Base-by-base conservation (phyloP, 2,113 vertebrate genomes). In the Lethenteron camtschaticum region DNA sequence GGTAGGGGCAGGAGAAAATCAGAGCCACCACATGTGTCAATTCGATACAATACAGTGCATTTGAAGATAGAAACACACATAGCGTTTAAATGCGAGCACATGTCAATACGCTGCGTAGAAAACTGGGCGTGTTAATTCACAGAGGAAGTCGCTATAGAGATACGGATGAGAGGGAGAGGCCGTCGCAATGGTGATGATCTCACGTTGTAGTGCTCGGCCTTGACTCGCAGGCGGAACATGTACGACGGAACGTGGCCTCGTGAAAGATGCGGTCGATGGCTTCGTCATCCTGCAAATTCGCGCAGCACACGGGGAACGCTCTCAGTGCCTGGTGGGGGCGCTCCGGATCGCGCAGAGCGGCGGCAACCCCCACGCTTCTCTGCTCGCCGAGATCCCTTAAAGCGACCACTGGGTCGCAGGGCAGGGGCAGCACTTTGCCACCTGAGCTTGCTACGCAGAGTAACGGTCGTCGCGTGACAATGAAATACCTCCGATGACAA, bases 121-220 rank as follows among this genome's bases (percentile, higher is more conserved):
- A 20, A 9, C 24, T 10, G 9, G 9, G 9, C 8, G 10, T 66
- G 10, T 66, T 9, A 16, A 55, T 69, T 69, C 56, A 10, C 10
- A 20, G 10, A 69, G 14, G 55, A 71, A 73, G 69, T 73, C 74
- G 70, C 70, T 41, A 56, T 0, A 6, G 69, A 69, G 72, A 56
- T 55, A 57, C 70, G 57, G 13, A 9, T 2, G 74, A 58, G 70
- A 63, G 69, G 41, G n/a, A 58, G 24, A 3, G 2, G 56, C 58
- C 70, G 63, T 12, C 1, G 12, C 2, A 14, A 16, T 55, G 60
- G 68, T 20, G 1, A 57, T 56, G 9, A 56, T 86, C 94, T 89
- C 77, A 99, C 94, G 1, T 99, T 99, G 77, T 90, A 96, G 0
- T 86, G 96, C 78, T 99, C 92, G 66, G 92, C 77, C 74, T 96